phyloP scores from a whole-genome alignment of 2,888 invertebrate species.

The Philhelius pedissequus region DNA sequence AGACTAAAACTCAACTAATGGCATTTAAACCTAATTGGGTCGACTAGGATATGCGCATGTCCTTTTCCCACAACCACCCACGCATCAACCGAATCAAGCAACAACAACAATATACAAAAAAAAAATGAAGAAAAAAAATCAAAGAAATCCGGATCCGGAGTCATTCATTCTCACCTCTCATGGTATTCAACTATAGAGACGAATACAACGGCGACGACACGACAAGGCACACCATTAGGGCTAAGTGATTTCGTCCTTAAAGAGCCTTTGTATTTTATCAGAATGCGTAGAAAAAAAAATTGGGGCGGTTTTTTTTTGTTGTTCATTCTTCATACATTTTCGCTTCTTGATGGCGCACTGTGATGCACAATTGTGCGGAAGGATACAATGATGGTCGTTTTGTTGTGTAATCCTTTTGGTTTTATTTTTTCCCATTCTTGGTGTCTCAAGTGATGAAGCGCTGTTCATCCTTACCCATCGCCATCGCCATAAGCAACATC shows the following conservation, averaged over 20 bases:
- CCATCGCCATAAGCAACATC: not conserved
- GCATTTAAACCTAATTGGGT: constrained; percentile 67
- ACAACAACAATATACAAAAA: not conserved
- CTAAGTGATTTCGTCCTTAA: constrained; percentile 67
- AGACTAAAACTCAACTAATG: constrained; percentile 49
- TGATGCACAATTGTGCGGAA: constrained; percentile 61
- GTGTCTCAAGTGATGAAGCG: constrained; percentile 11
- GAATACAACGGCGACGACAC: constrained; percentile 50
- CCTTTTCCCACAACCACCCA: constrained; percentile 24
- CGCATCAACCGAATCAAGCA: not conserved
- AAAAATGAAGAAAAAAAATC: not conserved
- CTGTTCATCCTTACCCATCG: constrained; percentile 3
- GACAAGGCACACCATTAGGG: constrained; percentile 57
- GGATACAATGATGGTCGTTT: constrained; percentile 58
- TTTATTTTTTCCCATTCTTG: not conserved
- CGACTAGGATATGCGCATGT: constrained; percentile 63
- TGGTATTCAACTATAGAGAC: constrained; percentile 41
- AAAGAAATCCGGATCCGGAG: constrained; percentile 33
- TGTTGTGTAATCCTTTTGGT: constrained; percentile 40
- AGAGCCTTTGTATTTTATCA: constrained; percentile 26
- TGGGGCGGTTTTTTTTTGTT: constrained; percentile 35
- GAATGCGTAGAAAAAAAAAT: constrained; percentile 44
- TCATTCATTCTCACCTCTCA: constrained; percentile 66
- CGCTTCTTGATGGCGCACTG: constrained; percentile 23
- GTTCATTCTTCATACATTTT: not conserved